Evolutionary conservation across 2,797 vertebrate species (phyloP), one percentile per base, ranked within the genome.

Genomic region (Dermochelys coriacea): DNA sequence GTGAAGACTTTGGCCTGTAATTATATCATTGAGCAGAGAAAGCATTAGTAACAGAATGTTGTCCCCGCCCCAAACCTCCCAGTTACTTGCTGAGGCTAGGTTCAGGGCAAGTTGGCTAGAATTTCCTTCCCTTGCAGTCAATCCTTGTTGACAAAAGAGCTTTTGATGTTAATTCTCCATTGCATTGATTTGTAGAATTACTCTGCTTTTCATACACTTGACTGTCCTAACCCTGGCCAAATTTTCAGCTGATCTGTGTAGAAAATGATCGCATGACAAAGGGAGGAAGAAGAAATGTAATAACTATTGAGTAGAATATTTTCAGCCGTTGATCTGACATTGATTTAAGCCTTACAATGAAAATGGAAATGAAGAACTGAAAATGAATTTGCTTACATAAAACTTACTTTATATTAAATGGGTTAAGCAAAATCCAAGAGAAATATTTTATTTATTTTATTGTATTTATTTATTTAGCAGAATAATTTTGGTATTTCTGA

Each of bases 331-430:
- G 96, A 96, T 94, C 81, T 86, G 77, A 34, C 95, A 92, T 91
- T 94, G 94, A 94, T 97, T 96, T 96, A 96, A 96, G 80, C 74
- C 78, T 96, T 82, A 37, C 91, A 84, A 88, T 94, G 95, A 96
- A 95, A 94, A 91, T 57, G 34, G 18, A 96, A 96, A 78, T 21
- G 51, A 88, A 91, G 92, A 86, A 93, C 91, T 61, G 80, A 55
- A 88, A 93, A 87, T 54, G 27, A 96, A 94, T 96, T 95, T 96
- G 82, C 88, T 94, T 94, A 85, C 77, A 79, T 94, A 94, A 96
- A 95, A 93, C 90, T 93, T 6, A 0, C 47, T 90, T 94, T 75
- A 78, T 93, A 82, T 94, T 94, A 80, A 90, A 90, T 90, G 57
- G 1, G 15, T 83, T 91, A 83, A 92, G 87, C 45, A 61, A 83